A percentile compares a stretch with the other conserved stretches of the same genome.
Conservation (phyloP, 2,888 invertebrate species). For the Drosophila pullipes region DNA sequence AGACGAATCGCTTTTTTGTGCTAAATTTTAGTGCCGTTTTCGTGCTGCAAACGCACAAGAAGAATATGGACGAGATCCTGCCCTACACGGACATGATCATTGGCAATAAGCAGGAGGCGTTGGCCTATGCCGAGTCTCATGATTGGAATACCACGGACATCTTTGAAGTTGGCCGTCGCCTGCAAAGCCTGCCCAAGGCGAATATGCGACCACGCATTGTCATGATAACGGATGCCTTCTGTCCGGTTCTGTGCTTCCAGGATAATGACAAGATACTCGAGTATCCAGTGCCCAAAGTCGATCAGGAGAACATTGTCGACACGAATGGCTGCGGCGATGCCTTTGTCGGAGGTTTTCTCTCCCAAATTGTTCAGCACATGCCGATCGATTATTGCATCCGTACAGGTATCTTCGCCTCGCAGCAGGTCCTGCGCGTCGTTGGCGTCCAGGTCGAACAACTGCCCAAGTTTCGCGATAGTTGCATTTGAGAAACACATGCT, state of each 20-base stretch:
- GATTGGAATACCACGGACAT: conserved; percentile 58
- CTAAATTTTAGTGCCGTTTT: conserved; percentile 71
- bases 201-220: conserved; percentile 49
- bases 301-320: conserved; percentile 47
- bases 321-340: conserved; percentile 70
- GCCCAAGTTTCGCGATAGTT: conserved; percentile 56
- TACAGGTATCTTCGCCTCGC: conserved; percentile 68
- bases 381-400: conserved; percentile 73
- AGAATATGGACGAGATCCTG: conserved; percentile 35
- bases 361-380: conserved; percentile 67
- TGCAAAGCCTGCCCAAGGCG: conserved; percentile 55
- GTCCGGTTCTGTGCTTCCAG: conserved; percentile 60
- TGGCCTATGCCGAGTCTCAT: conserved; percentile 46
- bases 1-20: conserved; percentile 37
- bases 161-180: conserved; percentile 52
- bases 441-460: conserved; percentile 58
- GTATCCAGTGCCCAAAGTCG: conserved; percentile 62
- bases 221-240: conserved; percentile 56
- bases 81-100: conserved; percentile 58
- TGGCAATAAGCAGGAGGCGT: conserved; percentile 64
- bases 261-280: conserved; percentile 55
- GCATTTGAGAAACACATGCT: conserved; percentile 39
- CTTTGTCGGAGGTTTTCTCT: conserved; percentile 69
- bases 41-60: conserved; percentile 47
- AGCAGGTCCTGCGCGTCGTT: conserved; percentile 41